Evolutionary conservation across 2,797 vertebrate genomes (phyloP).

Genomic region (Galago senegalensis): DNA sequence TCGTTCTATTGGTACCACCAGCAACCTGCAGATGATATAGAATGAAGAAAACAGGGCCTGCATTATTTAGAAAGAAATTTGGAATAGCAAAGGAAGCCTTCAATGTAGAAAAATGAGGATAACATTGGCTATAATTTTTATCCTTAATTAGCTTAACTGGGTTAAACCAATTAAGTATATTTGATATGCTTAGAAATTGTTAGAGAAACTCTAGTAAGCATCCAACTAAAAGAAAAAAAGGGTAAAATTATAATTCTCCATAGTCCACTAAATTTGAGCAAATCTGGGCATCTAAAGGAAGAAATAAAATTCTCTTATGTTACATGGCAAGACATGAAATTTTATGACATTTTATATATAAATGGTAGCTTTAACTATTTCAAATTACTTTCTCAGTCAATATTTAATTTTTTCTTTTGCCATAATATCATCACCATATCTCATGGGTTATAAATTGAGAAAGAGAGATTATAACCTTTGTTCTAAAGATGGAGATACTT

Average conservation of each 20-base stretch:
- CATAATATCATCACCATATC: background rate
- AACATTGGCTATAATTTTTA: background rate
- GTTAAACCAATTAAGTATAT: constrained; percentile 1
- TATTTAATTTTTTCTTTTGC: background rate
- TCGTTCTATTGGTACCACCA: background rate
- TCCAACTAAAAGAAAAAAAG: background rate
- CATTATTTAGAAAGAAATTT: background rate
- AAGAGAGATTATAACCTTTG: background rate
- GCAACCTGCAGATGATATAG: background rate
- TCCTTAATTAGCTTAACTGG: background rate
- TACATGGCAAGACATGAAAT: constrained; percentile 22
- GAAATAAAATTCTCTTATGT: constrained; percentile 33
- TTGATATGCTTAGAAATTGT: constrained; percentile 37
- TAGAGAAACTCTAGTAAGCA: constrained; percentile 11
- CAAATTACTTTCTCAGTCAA: constrained; percentile 9
- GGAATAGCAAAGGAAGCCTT: background rate
- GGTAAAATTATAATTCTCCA: background rate
- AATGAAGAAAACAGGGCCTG: background rate
- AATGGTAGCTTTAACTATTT: background rate
- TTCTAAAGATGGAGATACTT: constrained; percentile 44
- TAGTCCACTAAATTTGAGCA: background rate
- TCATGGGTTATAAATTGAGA: background rate
- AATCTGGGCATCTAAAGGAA: background rate
- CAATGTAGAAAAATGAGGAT: background rate
- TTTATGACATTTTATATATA: constrained; percentile 25